Percentiles rank a stretch among this genome's conserved stretches.
Evolutionary conservation across 2,888 invertebrate species (phyloP).

Genomic region (Eupithecia pulchellata): DNA sequence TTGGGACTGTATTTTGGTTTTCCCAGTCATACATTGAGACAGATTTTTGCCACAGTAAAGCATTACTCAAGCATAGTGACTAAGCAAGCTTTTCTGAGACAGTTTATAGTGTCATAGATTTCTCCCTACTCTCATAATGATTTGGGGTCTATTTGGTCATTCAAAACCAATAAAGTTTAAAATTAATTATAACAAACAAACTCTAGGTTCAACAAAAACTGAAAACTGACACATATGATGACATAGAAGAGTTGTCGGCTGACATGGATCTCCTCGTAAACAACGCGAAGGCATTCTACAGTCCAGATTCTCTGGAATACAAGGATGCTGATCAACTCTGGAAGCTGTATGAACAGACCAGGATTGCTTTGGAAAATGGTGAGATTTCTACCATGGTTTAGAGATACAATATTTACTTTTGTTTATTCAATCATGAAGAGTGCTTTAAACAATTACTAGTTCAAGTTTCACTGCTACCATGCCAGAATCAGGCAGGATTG

Average conservation of each 20-base stretch:
- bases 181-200: neutral
- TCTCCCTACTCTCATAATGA: too few species aligned
- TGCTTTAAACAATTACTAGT: neutral
- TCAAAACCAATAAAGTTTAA: too few species aligned
- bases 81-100: too few species aligned
- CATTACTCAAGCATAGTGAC: too few species aligned
- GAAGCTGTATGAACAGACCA: slow-evolving; percentile 90
- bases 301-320: slow-evolving; percentile 93
- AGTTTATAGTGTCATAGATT: too few species aligned
- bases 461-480: neutral
- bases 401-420: neutral
- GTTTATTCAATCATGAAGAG: neutral
- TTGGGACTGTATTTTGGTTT: too few species aligned
- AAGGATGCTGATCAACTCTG: slow-evolving; percentile 95
- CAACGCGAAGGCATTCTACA: slow-evolving; percentile 98
- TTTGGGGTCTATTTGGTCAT: too few species aligned
- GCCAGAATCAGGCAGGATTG: neutral
- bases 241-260: slow-evolving; percentile 94
- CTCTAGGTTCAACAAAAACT: slow-evolving; percentile 97
- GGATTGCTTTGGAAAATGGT: slow-evolving; percentile 75
- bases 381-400: slow-evolving; percentile 24
- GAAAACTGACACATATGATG: slow-evolving; percentile 98
- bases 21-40: too few species aligned
- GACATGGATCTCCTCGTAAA: slow-evolving; percentile 96
- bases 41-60: too few species aligned